Percentiles rank a stretch among this genome's conserved stretches.
phyloP scores from a whole-genome alignment of 2,113 vertebrate genomes.

The Myiozetetes cayanensis region DNA sequence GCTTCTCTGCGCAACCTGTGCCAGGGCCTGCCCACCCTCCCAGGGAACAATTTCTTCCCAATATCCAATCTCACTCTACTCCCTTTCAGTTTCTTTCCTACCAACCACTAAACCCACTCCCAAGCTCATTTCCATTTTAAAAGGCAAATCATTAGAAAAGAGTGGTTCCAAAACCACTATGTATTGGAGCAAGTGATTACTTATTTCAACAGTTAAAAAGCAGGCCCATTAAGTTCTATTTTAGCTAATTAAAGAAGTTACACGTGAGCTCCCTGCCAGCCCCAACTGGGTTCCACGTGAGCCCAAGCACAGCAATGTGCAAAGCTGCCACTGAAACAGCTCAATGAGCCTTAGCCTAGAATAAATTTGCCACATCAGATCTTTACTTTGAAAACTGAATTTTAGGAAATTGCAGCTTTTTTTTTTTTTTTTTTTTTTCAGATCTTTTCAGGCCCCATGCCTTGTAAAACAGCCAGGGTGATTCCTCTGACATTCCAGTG shows the following conservation, averaged over 20 bases:
- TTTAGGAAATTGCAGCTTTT: neutral
- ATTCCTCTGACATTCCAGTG: neutral
- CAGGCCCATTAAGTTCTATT: neutral
- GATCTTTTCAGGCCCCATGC: neutral
- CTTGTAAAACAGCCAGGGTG: neutral
- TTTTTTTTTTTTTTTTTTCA: neutral
- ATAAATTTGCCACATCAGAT: neutral
- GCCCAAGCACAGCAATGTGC: neutral
- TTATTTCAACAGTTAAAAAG: neutral
- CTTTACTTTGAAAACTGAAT: neutral
- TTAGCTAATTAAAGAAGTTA: neutral
- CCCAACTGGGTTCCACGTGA: neutral
- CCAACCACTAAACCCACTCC: neutral
- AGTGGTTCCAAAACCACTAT: neutral
- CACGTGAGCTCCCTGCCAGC: rapidly evolving
- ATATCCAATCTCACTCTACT: neutral
- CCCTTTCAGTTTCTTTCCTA: neutral
- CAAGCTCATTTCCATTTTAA: neutral
- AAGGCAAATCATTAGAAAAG: neutral
- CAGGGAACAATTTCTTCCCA: neutral
- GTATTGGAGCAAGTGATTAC: neutral
- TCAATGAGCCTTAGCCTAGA: neutral
- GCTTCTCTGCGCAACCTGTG: neutral
- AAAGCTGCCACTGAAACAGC: neutral
- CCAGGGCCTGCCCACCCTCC: neutral